Conservation (phyloP, 2,113 vertebrate species). For the Caranx ignobilis region DNA sequence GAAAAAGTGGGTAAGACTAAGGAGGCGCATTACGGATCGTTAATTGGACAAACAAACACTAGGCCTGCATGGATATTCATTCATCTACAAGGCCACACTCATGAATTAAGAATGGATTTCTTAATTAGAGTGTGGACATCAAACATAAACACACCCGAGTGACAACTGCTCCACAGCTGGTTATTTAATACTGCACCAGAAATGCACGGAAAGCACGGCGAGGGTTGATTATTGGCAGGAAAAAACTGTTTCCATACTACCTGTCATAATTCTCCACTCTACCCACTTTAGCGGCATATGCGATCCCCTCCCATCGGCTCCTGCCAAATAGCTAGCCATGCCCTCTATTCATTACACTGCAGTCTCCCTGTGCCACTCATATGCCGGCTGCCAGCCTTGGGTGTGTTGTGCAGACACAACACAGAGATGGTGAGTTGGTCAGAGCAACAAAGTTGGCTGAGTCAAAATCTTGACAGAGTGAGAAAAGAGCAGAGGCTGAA, state of each 20-base stretch:
- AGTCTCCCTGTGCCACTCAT: constrained; percentile 45
- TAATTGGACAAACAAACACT: constrained; percentile 54
- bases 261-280: constrained; percentile 62
- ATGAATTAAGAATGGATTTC: constrained; percentile 58
- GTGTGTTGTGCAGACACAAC: constrained; percentile 52
- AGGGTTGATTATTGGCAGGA: constrained; percentile 48
- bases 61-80: constrained; percentile 39
- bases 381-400: constrained; percentile 60
- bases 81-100: constrained; percentile 47
- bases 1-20: constrained; percentile 6
- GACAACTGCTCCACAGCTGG: constrained; percentile 46
- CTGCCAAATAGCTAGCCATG: constrained; percentile 72
- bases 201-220: constrained; percentile 41
- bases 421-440: constrained; percentile 53
- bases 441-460: constrained; percentile 49
- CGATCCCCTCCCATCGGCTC: constrained; percentile 55
- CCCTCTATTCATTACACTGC: constrained; percentile 76
- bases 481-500: constrained; percentile 38
- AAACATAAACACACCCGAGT: constrained; percentile 31
- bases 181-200: constrained; percentile 34
- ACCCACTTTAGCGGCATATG: constrained; percentile 63
- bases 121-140: constrained; percentile 49
- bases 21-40: constrained; percentile 17
- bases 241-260: constrained; percentile 54
- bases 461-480: constrained; percentile 40